phyloP scores from a whole-genome alignment of 2,797 vertebrate genomes.

The Xiphophorus birchmanni region DNA sequence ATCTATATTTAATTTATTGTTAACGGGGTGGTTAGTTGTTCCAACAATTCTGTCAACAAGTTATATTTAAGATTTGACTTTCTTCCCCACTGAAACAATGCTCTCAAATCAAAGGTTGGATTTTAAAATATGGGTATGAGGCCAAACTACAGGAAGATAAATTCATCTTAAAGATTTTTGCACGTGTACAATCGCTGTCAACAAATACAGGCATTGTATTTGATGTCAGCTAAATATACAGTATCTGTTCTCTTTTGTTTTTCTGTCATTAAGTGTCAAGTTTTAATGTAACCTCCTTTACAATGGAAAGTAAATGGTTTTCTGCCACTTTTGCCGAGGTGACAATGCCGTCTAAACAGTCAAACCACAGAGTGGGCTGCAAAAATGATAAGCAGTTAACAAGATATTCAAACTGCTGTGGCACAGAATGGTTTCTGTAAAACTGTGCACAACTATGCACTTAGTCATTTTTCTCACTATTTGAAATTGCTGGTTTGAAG shows the following conservation, averaged over 20 bases:
- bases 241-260: neutral
- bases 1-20: neutral
- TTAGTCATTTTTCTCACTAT: neutral
- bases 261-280: neutral
- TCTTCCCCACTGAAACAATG: neutral
- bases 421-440: neutral
- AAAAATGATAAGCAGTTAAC: constrained; percentile 1
- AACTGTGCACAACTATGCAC: neutral
- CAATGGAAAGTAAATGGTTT: neutral
- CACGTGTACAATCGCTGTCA: neutral
- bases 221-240: neutral
- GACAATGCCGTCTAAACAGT: neutral
- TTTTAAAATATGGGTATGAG: neutral
- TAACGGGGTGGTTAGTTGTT: neutral
- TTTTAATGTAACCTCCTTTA: neutral
- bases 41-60: neutral
- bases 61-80: neutral
- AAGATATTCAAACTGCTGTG: neutral
- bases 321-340: neutral
- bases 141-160: neutral
- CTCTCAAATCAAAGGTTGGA: neutral
- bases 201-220: neutral
- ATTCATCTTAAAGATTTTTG: neutral
- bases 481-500: neutral
- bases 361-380: neutral